Percentiles rank a stretch among this genome's conserved stretches.
These are phyloP conservation scores for Hyles vespertilio DNA, from an alignment of 1,140 invertebrate species.

Conservation along the genomic window DNA sequence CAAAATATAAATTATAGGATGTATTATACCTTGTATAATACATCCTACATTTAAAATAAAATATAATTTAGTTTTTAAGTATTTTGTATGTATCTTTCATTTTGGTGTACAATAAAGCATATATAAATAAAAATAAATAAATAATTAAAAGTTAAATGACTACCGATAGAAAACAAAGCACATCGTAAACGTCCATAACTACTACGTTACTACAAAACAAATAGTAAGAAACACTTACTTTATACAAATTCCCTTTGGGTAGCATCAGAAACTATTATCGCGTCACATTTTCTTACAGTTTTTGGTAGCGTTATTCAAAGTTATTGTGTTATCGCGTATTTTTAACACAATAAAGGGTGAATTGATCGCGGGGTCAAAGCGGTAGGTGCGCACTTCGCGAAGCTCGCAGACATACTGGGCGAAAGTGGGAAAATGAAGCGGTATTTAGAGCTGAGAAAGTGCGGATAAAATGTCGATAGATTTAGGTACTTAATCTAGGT, in stretches of 20 bases:
- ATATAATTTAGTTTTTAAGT: too few species aligned
- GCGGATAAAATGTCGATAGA: conserved; percentile 24
- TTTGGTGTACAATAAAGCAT: too few species aligned
- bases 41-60: too few species aligned
- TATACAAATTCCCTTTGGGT: conserved; percentile 26
- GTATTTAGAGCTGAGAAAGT: conserved; percentile 32
- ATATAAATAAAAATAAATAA: too few species aligned
- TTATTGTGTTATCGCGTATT: conserved; percentile 16
- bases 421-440: conserved; percentile 56
- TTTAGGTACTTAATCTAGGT: neutral
- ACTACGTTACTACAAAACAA: too few species aligned
- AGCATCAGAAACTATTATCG: conserved; percentile 13
- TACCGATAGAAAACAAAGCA: too few species aligned
- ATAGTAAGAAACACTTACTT: conserved; percentile 28
- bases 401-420: conserved; percentile 40
- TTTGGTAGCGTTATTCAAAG: neutral
- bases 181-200: too few species aligned
- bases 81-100: too few species aligned
- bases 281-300: conserved; percentile 44
- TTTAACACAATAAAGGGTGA: conserved; percentile 17
- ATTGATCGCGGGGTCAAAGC: neutral
- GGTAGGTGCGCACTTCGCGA: neutral
- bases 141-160: too few species aligned
- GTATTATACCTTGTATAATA: too few species aligned
- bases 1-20: too few species aligned